Evolutionary conservation across 2,888 invertebrate genomes (phyloP).

Genomic region (Melanchra persicariae): DNA sequence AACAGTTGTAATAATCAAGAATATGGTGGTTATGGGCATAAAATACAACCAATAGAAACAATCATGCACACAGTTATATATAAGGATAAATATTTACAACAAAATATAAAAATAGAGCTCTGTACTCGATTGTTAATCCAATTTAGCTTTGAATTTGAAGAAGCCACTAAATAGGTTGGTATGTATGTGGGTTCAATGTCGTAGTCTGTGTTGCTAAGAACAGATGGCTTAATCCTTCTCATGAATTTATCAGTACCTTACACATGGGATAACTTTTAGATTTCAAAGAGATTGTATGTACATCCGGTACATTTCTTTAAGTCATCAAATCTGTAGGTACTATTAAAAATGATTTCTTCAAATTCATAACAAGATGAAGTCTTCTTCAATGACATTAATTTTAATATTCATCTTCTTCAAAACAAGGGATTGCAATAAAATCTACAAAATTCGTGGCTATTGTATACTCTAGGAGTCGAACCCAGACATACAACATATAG

Average conservation of each 20-base stretch:
- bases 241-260: constrained; percentile 20
- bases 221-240: constrained; percentile 5
- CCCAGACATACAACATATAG: constrained; percentile 20
- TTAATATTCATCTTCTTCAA: not conserved
- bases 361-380: constrained; percentile 35
- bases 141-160: constrained; percentile 75
- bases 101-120: constrained; percentile 57
- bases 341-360: constrained; percentile 41
- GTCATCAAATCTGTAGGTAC: not conserved
- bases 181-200: constrained; percentile 54
- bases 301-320: not conserved
- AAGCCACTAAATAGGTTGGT: constrained; percentile 69
- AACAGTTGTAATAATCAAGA: constrained; percentile 72
- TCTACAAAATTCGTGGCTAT: constrained; percentile 4
- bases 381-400: constrained; percentile 13
- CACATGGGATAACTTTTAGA: constrained; percentile 19
- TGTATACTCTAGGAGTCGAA: constrained; percentile 46
- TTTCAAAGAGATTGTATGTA: not conserved
- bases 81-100: constrained; percentile 64
- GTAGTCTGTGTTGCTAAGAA: constrained; percentile 35
- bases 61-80: constrained; percentile 78
- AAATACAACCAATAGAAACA: constrained; percentile 78
- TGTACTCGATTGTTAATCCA: constrained; percentile 66
- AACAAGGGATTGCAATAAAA: constrained; percentile 4
- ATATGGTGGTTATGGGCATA: constrained; percentile 85